These are phyloP conservation scores for Haliclona indistincta DNA, from an alignment of 37 sponge, comb jelly and placozoan genomes.

Conservation along the genomic window DNA sequence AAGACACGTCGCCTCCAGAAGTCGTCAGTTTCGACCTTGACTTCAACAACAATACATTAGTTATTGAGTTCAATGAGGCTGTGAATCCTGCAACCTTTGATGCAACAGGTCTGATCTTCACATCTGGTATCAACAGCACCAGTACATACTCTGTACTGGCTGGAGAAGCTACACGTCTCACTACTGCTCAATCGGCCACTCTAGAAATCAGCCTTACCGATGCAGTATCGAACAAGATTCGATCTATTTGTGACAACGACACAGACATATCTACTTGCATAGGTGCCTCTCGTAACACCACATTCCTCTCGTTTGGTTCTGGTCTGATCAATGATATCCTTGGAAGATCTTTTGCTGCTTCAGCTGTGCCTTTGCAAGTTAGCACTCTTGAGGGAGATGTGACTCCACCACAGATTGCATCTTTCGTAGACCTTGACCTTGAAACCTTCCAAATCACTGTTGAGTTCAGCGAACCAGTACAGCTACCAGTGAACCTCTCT, in stretches of 20 bases:
- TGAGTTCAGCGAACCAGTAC: slow-evolving; percentile 66
- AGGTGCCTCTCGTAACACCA: slow-evolving; percentile 32
- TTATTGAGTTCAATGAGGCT: slow-evolving; percentile 75
- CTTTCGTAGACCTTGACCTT: slow-evolving; percentile 44
- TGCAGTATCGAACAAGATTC: slow-evolving; percentile 50
- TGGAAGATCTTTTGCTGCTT: neutral
- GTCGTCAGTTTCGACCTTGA: slow-evolving; percentile 64
- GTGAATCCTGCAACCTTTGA: slow-evolving; percentile 62
- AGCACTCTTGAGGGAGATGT: slow-evolving; percentile 38
- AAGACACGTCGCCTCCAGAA: slow-evolving; percentile 52
- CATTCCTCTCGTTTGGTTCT: slow-evolving; percentile 38
- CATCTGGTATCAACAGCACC: slow-evolving; percentile 50
- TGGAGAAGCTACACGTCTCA: slow-evolving; percentile 27
- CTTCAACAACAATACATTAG: slow-evolving; percentile 52
- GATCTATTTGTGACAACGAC: slow-evolving; percentile 15
- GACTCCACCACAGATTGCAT: slow-evolving; percentile 21
- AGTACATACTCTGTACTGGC: slow-evolving; percentile 56
- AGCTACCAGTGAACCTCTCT: slow-evolving; percentile 51
- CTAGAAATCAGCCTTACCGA: slow-evolving; percentile 32
- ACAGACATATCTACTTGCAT: slow-evolving; percentile 38
- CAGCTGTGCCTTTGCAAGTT: slow-evolving; percentile 12
- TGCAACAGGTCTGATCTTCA: slow-evolving; percentile 63
- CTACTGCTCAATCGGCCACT: slow-evolving; percentile 16
- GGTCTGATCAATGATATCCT: slow-evolving; percentile 35
- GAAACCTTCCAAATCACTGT: slow-evolving; percentile 37